A percentile compares a stretch with the other conserved stretches of the same genome.
These are phyloP conservation scores for Tautogolabrus adspersus DNA, from an alignment of 2,113 vertebrate genomes.

Conservation along the genomic window DNA sequence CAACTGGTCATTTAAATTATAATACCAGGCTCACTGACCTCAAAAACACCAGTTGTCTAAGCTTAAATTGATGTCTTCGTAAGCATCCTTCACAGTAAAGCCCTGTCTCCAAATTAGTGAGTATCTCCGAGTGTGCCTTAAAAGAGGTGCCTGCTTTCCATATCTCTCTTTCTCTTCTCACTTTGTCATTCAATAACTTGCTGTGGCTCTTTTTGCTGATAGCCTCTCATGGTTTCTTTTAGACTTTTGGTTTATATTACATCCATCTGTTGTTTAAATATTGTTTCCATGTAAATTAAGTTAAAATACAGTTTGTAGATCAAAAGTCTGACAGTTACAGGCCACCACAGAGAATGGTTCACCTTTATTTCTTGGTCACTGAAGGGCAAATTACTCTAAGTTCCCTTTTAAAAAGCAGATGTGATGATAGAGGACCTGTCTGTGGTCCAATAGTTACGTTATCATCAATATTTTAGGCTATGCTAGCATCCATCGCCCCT, in stretches of 20 bases:
- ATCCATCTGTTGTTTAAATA: not conserved
- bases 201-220: not conserved
- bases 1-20: conserved; percentile 24
- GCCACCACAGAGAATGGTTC: not conserved
- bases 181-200: not conserved
- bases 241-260: not conserved
- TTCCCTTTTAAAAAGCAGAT: not conserved
- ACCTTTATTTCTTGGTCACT: not conserved
- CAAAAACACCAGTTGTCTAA: not conserved
- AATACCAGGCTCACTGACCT: conserved; percentile 17
- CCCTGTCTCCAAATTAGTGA: not conserved
- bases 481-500: conserved; percentile 3
- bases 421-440: not conserved
- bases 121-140: not conserved
- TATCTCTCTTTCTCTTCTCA: not conserved
- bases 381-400: not conserved
- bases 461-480: conserved; percentile 3
- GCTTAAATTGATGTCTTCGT: conserved; percentile 27
- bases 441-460: not conserved
- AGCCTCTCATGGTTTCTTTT: not conserved
- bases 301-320: no score
- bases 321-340: not conserved
- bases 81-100: not conserved
- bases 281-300: not conserved
- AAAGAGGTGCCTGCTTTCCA: conserved; percentile 20